A percentile compares a stretch with the other conserved stretches of the same genome.
Conservation (phyloP, 2,113 vertebrate genomes). For the Garra rufa region DNA sequence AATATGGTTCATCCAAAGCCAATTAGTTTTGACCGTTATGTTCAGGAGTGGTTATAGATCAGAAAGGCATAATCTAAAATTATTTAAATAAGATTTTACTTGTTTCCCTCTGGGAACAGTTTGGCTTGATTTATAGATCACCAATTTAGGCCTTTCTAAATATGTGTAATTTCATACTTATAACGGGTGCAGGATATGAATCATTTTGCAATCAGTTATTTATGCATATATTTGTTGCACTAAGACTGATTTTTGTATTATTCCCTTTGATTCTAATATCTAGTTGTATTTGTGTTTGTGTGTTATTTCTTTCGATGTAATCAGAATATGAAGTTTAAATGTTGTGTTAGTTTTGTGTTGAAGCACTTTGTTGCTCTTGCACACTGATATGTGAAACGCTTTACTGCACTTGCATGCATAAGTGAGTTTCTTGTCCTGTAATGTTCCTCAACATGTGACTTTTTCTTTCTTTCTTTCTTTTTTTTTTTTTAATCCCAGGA, state of each 20-base stretch:
- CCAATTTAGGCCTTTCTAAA: conserved; percentile 85
- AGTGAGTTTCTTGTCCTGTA: conserved; percentile 69
- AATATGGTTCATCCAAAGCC: conserved; percentile 4
- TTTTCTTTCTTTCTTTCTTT: conserved; percentile 18
- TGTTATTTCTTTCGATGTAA: conserved; percentile 51
- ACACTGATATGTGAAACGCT: conserved; percentile 81
- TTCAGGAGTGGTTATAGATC: neutral
- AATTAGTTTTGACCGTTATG: conserved; percentile 43
- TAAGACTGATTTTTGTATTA: conserved; percentile 83
- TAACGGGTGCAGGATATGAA: conserved; percentile 78
- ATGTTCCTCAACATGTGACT: conserved; percentile 56
- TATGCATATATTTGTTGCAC: conserved; percentile 99
- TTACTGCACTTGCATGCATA: conserved; percentile 75
- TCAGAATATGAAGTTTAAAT: conserved; percentile 69
- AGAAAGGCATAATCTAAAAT: neutral
- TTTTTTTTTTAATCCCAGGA: conserved; percentile 23
- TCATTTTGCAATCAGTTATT: conserved; percentile 90
- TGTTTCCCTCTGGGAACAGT: neutral
- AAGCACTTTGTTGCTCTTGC: conserved; percentile 95
- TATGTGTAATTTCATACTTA: conserved; percentile 43
- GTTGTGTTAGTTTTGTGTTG: conserved; percentile 93
- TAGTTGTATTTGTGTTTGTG: conserved; percentile 65
- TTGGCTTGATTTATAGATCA: conserved; percentile 62
- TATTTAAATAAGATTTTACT: neutral
- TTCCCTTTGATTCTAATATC: conserved; percentile 13